Evolutionary conservation across 2,113 vertebrate species (phyloP).

Genomic region (Caretta caretta): DNA sequence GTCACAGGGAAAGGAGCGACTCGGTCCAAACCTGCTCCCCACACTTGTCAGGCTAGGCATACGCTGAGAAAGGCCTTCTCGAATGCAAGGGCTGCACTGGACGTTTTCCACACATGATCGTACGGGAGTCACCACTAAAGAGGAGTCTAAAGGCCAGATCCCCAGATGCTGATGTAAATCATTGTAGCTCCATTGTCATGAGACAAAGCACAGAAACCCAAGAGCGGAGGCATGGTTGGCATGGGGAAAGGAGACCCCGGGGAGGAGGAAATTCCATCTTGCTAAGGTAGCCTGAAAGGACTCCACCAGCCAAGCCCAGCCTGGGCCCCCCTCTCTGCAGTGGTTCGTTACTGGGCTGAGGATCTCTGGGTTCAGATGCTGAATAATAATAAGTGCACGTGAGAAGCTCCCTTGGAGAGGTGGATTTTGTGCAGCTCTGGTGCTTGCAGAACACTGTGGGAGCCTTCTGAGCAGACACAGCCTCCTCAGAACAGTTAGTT

Average conservation of each 20-base stretch:
- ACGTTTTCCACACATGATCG: not conserved
- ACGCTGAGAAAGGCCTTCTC: not conserved
- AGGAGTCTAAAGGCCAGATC: not conserved
- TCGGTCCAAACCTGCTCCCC: not conserved
- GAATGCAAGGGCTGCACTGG: no score
- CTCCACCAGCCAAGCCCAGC: not conserved
- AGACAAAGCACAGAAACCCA: not conserved
- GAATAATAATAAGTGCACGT: no score
- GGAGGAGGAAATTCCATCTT: not conserved
- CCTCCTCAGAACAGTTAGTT: not conserved
- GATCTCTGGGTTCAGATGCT: not conserved
- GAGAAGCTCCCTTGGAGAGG: not conserved
- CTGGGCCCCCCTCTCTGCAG: not conserved
- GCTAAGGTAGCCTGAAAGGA: not conserved
- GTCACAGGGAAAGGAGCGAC: not conserved
- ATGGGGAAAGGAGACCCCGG: not conserved
- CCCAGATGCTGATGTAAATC: no score
- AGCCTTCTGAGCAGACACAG: not conserved
- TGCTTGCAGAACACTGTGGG: not conserved
- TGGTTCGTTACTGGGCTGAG: not conserved
- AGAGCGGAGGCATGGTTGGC: not conserved
- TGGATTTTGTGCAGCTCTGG: not conserved
- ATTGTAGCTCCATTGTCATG: not conserved
- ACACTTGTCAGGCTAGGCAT: not conserved
- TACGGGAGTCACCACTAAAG: not conserved